A percentile compares a stretch with the other conserved stretches of the same genome.
Evolutionary conservation across 2,888 invertebrate species (phyloP).

Genomic region (Cryptocheilus praepositus): DNA sequence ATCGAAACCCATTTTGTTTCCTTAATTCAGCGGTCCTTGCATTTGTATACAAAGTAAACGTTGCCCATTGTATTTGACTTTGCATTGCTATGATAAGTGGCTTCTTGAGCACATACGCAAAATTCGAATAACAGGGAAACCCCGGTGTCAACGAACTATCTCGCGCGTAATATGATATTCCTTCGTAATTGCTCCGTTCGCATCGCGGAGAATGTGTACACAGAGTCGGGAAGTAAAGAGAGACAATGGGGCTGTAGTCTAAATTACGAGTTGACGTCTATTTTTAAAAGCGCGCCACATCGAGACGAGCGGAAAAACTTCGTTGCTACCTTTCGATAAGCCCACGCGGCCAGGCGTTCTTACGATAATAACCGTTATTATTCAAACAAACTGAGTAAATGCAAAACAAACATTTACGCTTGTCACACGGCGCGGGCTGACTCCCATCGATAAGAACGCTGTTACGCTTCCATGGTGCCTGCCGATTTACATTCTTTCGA

Average conservation of each 20-base stretch:
- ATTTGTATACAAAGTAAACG: neutral
- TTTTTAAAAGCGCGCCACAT: constrained; percentile 29
- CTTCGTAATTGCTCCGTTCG: no score
- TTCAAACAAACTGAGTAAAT: constrained; percentile 45
- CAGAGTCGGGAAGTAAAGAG: constrained; percentile 2
- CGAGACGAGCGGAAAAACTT: constrained; percentile 25
- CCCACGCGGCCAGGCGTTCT: constrained; percentile 9
- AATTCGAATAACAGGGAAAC: no score
- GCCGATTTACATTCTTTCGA: no score
- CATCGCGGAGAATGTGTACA: no score
- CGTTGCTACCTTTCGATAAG: constrained; percentile 31
- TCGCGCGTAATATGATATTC: no score
- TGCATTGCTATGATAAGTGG: no score
- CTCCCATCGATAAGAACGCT: constrained; percentile 32
- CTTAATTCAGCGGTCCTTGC: neutral
- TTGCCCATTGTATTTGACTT: no score
- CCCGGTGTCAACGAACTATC: no score
- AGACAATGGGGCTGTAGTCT: constrained; percentile 5
- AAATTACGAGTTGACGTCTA: constrained; percentile 28
- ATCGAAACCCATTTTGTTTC: constrained; percentile 1
- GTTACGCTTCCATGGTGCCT: constrained; percentile 16
- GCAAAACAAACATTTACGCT: constrained; percentile 43
- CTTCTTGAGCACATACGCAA: no score
- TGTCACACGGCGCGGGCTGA: constrained; percentile 19
- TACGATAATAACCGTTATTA: constrained; percentile 43